Base-by-base conservation (phyloP, 1,140 invertebrate species). In the Plectrocnemia conspersa region DNA sequence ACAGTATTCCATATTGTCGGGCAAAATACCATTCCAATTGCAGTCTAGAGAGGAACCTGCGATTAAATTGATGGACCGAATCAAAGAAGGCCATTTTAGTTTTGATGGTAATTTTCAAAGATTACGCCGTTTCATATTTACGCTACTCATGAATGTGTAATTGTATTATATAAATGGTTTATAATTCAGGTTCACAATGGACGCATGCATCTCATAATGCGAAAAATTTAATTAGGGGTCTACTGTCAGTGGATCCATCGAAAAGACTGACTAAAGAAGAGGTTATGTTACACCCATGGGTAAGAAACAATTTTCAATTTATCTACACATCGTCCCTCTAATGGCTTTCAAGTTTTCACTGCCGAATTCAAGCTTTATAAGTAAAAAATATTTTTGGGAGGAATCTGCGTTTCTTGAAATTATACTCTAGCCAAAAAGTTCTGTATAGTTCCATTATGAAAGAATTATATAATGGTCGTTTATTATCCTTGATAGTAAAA, bases 1-100 rank as follows among this genome's bases (percentile, higher is more conserved):
- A n/a, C 67, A 75, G 78, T 95, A 92, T 66, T 90, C 88, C 5
- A 91, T 96, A 85, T 66, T 97, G 6, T 86, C 85, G 61, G 91
- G 91, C 0, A 81, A 82, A 59, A 88, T 86, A 1, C 90, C 91
- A 2, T 95, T 93, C 69, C 83, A 68, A 27, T 69, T 66, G 0
- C 16, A 77, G 33, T 83, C 82, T 5, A 76, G 81, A 41, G 83
- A 89, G 45, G 86, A 89, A 59, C 85, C 79, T 25, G 80, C 86
- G 19, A 77, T 77, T 1, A 79, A 79, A 1, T 84, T 93, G 16
- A 91, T 93, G 77, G 78, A 83, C 44, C 73, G 86, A 55, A 93
- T 94, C 44, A 82, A 84, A 64, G 77, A 76, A 15, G 91, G 89
- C 11, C 81, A 85, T 57, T 88, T 92, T 63, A 79, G 82, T 63